Conservation (phyloP, 2,888 invertebrate genomes). For the Chrysolina oricalcia region DNA sequence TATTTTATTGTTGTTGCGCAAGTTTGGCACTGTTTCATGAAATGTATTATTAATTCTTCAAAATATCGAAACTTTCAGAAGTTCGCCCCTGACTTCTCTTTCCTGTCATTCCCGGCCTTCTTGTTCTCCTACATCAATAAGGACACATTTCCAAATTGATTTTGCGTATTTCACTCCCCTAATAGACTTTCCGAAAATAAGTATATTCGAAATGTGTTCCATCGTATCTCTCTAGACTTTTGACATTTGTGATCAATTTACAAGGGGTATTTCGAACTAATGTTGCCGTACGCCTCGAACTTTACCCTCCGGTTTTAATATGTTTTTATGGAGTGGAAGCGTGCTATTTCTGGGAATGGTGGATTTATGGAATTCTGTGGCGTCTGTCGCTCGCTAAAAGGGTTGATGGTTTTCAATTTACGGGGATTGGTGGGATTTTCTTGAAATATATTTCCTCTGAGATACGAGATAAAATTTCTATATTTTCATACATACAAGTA, state of each 20-base stretch:
- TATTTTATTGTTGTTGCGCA: too few species aligned
- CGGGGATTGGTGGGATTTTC: neutral
- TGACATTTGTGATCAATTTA: slow-evolving; percentile 65
- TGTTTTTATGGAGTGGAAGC: slow-evolving; percentile 40
- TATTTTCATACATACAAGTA: too few species aligned
- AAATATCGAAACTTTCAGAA: neutral
- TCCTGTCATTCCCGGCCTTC: neutral
- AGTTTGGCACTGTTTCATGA: too few species aligned
- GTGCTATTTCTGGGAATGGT: slow-evolving; percentile 45
- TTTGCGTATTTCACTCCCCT: slow-evolving; percentile 54
- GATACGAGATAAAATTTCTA: neutral
- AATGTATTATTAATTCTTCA: slow-evolving; percentile 28
- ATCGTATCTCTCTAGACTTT: slow-evolving; percentile 53
- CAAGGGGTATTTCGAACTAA: slow-evolving; percentile 43
- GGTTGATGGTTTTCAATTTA: slow-evolving; percentile 33
- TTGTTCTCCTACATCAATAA: slow-evolving; percentile 51
- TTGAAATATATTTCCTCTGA: neutral
- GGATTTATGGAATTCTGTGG: slow-evolving; percentile 46
- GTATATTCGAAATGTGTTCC: slow-evolving; percentile 55
- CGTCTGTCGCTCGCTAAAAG: slow-evolving; percentile 41
- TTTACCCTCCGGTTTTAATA: slow-evolving; percentile 40
- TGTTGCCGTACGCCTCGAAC: slow-evolving; percentile 16
- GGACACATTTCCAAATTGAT: slow-evolving; percentile 58
- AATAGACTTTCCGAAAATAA: slow-evolving; percentile 61
- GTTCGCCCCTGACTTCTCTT: neutral